Conservation (phyloP, 2,888 invertebrate species). For the Drosophila multiciliata region DNA sequence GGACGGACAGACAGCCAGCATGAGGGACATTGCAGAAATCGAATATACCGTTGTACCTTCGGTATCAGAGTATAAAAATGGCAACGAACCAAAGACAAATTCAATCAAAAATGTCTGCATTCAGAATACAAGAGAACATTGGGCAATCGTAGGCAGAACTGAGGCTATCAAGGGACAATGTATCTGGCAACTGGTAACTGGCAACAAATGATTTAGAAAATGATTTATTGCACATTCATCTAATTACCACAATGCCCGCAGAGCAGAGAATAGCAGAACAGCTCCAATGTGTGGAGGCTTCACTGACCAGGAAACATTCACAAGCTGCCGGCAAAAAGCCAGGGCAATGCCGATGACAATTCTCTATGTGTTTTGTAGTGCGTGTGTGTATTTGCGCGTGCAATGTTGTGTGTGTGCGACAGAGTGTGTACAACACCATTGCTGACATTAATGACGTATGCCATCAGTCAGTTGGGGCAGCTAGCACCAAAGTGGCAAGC, state of each 20-base stretch:
- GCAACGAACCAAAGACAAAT: slow-evolving; percentile 20
- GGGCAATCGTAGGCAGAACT: not conserved
- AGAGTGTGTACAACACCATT: slow-evolving; percentile 54
- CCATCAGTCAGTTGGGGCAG: slow-evolving; percentile 62
- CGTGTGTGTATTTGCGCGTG: slow-evolving; percentile 11
- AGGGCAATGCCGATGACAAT: slow-evolving; percentile 67
- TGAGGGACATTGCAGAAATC: not conserved
- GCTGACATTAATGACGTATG: slow-evolving; percentile 76
- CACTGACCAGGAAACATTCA: slow-evolving; percentile 46
- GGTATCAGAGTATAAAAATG: not conserved
- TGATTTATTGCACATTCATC: slow-evolving; percentile 78
- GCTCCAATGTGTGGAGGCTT: slow-evolving; percentile 16
- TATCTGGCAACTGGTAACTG: slow-evolving; percentile 37
- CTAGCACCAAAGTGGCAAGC: slow-evolving; percentile 9
- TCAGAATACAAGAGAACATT: not conserved
- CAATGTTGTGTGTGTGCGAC: slow-evolving; percentile 18
- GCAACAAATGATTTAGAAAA: slow-evolving; percentile 76
- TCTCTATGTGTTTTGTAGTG: slow-evolving; percentile 61
- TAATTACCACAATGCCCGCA: slow-evolving; percentile 73
- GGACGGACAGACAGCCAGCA: not conserved
- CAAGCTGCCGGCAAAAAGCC: slow-evolving; percentile 60
- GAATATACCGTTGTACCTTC: not conserved
- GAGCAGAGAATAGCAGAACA: slow-evolving; percentile 26
- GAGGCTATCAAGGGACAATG: slow-evolving; percentile 30
- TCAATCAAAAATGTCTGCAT: slow-evolving; percentile 29